Conservation (phyloP, 2,888 invertebrate species). For the Apodemia mormo region DNA sequence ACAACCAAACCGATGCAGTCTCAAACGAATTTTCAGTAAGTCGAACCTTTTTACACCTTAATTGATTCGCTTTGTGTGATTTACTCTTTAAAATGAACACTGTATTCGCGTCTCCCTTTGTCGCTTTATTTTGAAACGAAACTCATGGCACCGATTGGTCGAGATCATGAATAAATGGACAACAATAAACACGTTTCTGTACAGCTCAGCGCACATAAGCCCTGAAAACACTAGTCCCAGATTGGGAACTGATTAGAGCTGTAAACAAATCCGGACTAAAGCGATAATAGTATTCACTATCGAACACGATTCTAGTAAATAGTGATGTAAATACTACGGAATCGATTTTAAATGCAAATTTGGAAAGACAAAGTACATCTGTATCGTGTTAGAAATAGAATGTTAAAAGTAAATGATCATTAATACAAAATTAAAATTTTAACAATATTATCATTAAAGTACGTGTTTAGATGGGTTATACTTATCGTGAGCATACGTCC, state of each 20-base stretch:
- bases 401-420: too few species aligned
- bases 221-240: slow-evolving; percentile 10
- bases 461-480: too few species aligned
- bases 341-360: neutral
- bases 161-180: neutral
- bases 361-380: neutral
- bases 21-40: too few species aligned
- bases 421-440: too few species aligned
- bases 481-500: too few species aligned
- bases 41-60: too few species aligned
- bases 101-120: neutral
- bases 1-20: too few species aligned
- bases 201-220: neutral
- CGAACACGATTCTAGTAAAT: slow-evolving; percentile 18
- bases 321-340: neutral
- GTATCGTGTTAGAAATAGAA: too few species aligned
- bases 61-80: too few species aligned
- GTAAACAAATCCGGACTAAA: slow-evolving; percentile 28
- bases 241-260: slow-evolving; percentile 27
- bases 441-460: too few species aligned
- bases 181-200: neutral
- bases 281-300: slow-evolving; percentile 34
- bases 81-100: too few species aligned
- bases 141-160: neutral
- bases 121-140: neutral